Evolutionary conservation across 2,888 invertebrate species (phyloP).

Genomic region (Polymixis lichenea): DNA sequence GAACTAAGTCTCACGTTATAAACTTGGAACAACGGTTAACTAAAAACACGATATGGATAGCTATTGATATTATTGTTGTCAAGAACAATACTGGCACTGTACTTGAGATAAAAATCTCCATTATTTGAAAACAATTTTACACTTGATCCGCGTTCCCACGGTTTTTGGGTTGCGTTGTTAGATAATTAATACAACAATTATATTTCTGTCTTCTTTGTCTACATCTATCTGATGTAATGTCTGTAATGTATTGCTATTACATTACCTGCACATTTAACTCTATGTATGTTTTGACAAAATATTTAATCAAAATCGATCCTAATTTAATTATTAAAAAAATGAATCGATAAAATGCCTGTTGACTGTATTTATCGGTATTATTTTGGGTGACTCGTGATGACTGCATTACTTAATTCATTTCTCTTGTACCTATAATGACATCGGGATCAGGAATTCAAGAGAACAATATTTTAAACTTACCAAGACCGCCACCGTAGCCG

Average conservation of each 20-base stretch:
- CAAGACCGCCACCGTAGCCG: slow-evolving; percentile 73
- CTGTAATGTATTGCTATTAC: too few relatives aligned
- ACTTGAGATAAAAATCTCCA: slow-evolving; percentile 52
- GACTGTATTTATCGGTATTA: not conserved
- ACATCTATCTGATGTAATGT: not conserved
- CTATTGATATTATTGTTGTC: slow-evolving; percentile 45
- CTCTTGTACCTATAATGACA: not conserved
- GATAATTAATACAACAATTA: slow-evolving; percentile 21
- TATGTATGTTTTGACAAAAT: not conserved
- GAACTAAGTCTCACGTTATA: slow-evolving; percentile 43
- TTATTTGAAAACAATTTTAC: slow-evolving; percentile 56
- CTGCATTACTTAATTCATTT: not conserved
- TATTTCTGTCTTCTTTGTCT: not conserved
- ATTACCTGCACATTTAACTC: too few relatives aligned
- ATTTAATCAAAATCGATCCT: not conserved
- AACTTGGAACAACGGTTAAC: slow-evolving; percentile 31
- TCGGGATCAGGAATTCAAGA: not conserved
- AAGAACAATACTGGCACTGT: slow-evolving; percentile 61
- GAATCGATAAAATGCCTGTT: not conserved
- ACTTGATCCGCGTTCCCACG: slow-evolving; percentile 61
- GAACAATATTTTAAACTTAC: slow-evolving; percentile 52
- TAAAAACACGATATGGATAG: slow-evolving; percentile 50
- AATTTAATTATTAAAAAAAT: not conserved
- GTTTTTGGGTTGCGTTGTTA: slow-evolving; percentile 23
- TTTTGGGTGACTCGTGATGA: not conserved